Conservation (phyloP, 1,140 invertebrate genomes). For the Drosophila lowei region DNA sequence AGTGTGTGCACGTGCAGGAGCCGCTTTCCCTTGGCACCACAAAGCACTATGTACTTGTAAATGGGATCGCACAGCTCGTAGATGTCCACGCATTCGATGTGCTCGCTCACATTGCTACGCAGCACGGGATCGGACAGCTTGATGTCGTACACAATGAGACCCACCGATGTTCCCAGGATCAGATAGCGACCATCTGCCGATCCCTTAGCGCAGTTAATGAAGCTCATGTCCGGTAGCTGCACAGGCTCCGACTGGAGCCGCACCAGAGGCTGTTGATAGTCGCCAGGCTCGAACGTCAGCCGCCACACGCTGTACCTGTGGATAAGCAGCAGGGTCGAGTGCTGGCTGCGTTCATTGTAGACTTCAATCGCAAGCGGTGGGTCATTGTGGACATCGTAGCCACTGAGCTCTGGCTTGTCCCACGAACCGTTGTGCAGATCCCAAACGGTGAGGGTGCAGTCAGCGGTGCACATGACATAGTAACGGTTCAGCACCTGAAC, state of each 20-base stretch:
- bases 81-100: slow-evolving; percentile 71
- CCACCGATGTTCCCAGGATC: slow-evolving; percentile 64
- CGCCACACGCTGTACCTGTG: slow-evolving; percentile 45
- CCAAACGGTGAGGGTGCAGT: slow-evolving; percentile 44
- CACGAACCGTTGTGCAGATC: slow-evolving; percentile 31
- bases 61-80: slow-evolving; percentile 47
- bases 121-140: slow-evolving; percentile 32
- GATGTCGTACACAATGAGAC: slow-evolving; percentile 69
- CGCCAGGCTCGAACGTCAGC: slow-evolving; percentile 24
- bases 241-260: slow-evolving; percentile 19
- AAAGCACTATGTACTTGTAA: slow-evolving; percentile 71
- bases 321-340: slow-evolving; percentile 51
- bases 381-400: slow-evolving; percentile 20
- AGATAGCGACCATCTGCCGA: slow-evolving; percentile 62
- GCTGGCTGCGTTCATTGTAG: slow-evolving; percentile 20
- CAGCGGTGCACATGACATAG: slow-evolving; percentile 54
- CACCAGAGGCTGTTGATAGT: neutral
- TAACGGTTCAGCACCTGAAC: slow-evolving; percentile 34
- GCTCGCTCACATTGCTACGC: slow-evolving; percentile 74
- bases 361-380: slow-evolving; percentile 26
- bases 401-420: slow-evolving; percentile 6
- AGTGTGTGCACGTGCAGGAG: slow-evolving; percentile 64
- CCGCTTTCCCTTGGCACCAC: slow-evolving; percentile 53
- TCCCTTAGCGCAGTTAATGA: slow-evolving; percentile 64
- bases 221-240: slow-evolving; percentile 19